Base-by-base conservation (phyloP, 2,888 invertebrate genomes). In the Drosophila cracens region DNA sequence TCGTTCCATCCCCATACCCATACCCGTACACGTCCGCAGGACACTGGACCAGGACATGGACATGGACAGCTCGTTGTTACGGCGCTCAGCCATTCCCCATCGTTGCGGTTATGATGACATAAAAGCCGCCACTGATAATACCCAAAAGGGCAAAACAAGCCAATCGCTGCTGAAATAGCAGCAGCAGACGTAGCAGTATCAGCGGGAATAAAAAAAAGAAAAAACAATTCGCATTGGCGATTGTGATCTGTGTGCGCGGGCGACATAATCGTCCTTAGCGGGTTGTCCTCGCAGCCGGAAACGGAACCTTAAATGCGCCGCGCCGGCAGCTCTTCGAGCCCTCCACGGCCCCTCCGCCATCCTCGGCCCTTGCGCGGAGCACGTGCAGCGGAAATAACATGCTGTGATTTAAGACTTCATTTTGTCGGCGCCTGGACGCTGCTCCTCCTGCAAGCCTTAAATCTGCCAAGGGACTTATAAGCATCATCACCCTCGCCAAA, bases 391-490 rank as follows among this genome's bases (percentile, higher is more conserved):
- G 91, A 91, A 90, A 91, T 89, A 90, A 90, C 90, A 90, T 90
- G 88, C 90, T 91, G 90, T 90, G 90, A 90, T 91, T 90, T 90
- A 90, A 88, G 91, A 88, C 88, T 84, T 80, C 88, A 84, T 85
- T 89, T 89, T 82, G 90, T 76, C 83, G 83, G 75, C 73, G 78
- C 70, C 74, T 61, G 70, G n/a, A 54, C 61, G 65, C 62, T 70
- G 74, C 60, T 49, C 29, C 60, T 49, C 29, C 40, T 49, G 36
- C 56, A 46, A 54, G 21, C 43, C 43, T 64, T 25, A 34, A 13
- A 46, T 38, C 36, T 67, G 33, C 53, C 70, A 25, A 25, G 46
- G 71, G 58, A 72, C 61, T 77, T 79, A 74, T 79, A 63, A 72
- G 66, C 71, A 46, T 53, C 66, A 56, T 48, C 64, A 34, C 38